Evolutionary conservation across 2,113 vertebrate species (phyloP), one percentile per base, ranked within the genome.

Genomic region (Microtus oregoni): DNA sequence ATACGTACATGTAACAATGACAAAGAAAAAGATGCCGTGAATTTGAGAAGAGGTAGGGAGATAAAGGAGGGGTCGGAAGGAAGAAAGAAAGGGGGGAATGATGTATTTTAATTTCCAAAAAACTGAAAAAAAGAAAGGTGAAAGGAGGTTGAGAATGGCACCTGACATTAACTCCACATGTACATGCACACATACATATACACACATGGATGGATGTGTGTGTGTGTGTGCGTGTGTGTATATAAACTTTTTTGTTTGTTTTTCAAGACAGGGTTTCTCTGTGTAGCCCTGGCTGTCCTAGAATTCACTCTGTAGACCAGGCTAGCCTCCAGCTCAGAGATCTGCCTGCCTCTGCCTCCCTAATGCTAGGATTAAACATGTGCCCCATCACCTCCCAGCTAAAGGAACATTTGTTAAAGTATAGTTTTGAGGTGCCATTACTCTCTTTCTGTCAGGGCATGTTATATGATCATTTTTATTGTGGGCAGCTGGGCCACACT

Each of bases 361-460:
- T 1, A 70, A 35, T 70, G 15, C 68, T 72, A 17, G 68, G 68
- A 72, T n/a, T 72, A 72, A 72, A 72, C 3, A 35, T 6, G 7
- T 72, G 32, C 35, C 14, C 68, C 68, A 72, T 35, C 15, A n/a
- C 68, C 15, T 19, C 32, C 68, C 68, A 19, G 68, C 68, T 19
- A 72, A n/a, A 72, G 17, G 19, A n/a, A 72, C 35, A 72, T 20
- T 72, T 83, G 67, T 41, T 17, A 86, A 86, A 30, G 14, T 63
- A 19, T 20, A 63, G n/a, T 30, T 96, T 93, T 79, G 86, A 92
- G n/a, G 63, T 75, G 61, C 8, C 52, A 61, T 47, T 87, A 90
- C 44, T 24, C 41, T 44, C 52, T 70, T 65, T 79, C 14, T 22
- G 50, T 72, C 67, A 73, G 90, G n/a, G 30, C 68, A 65, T 52